Evolutionary conservation across 2,888 invertebrate species (phyloP), one percentile per base, ranked within the genome.

Genomic region (Oxystoma pomonae): DNA sequence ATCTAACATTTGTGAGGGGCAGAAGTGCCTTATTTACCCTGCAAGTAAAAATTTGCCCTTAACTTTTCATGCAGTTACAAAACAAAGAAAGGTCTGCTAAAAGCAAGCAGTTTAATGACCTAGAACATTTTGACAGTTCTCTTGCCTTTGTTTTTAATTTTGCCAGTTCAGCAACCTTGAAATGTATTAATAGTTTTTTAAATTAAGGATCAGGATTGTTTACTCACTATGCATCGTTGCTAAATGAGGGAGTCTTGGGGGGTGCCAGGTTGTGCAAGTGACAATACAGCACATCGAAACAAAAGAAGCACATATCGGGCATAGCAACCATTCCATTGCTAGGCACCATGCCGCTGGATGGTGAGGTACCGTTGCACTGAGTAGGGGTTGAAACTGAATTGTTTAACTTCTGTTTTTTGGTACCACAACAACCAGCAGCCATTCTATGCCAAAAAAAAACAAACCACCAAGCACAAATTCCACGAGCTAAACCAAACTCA

Each of bases 251-350:
- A 73, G 90, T 86, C 81, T 91, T 91, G 71, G 98, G 98, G 72
- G 94, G 91, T 73, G 96, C 95, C 80, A 93, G 86, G 80, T 91
- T 93, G 83, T 96, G 91, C 76, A 99, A 86, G 83, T 97, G 94
- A 82, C 91, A 90, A 82, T 96, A 92, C 71, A 99, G 89, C 74
- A 98, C 96, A 84, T 99, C 98, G 85, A 98, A 99, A 87, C 99
- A 99, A 85, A 93, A 98, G 85, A 92, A 94, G 80, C 96, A 96
- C 98, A 99, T 99, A 81, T 98, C 97, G 69, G 92, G 91, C 80
- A 90, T 88, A 72, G 93, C 94, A 72, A 96, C 90, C 78, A 82
- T 80, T 64, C 73, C 90, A 75, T 81, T 76, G 61, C 75, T 76
- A 73, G 84, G 85, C 19, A 72, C 61, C 64, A 73, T 67, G 78